Conservation (phyloP, 2,113 vertebrate species). For the Hippoglossus stenolepis region DNA sequence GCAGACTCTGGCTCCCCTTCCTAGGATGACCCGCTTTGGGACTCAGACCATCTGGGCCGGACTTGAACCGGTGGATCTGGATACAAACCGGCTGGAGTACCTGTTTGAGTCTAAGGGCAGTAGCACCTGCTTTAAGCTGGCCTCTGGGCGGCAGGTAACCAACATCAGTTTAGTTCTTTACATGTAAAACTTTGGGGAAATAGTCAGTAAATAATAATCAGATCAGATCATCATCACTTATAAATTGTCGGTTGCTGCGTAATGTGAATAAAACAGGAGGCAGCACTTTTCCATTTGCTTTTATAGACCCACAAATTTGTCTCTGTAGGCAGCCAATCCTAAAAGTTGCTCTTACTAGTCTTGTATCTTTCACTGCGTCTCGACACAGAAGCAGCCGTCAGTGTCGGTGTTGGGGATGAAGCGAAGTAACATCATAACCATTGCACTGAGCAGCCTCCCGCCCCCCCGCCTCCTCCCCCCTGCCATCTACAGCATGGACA, state of each 20-base stretch:
- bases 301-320: too few species aligned
- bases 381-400: constrained; percentile 51
- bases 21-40: constrained; percentile 81
- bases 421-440: constrained; percentile 85
- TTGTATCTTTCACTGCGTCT: background rate
- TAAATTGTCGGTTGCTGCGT: too few species aligned
- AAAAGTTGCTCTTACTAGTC: background rate
- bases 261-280: too few species aligned
- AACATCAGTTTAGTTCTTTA: background rate
- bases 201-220: too few species aligned
- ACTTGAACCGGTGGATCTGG: constrained; percentile 78
- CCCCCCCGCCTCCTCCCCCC: constrained; percentile 80
- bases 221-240: too few species aligned
- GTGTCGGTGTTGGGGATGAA: constrained; percentile 81
- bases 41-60: constrained; percentile 81
- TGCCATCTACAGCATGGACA: constrained; percentile 84
- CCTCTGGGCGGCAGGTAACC: constrained; percentile 65
- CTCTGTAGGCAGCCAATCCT: too few species aligned
- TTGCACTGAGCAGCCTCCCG: constrained; percentile 81
- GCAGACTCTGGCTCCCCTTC: constrained; percentile 71
- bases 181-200: too few species aligned
- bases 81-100: constrained; percentile 75
- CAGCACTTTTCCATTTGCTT: too few species aligned
- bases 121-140: constrained; percentile 46
- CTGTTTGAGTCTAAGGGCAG: constrained; percentile 78